Conservation (phyloP, 2,113 vertebrate species). For the Cebus imitator region DNA sequence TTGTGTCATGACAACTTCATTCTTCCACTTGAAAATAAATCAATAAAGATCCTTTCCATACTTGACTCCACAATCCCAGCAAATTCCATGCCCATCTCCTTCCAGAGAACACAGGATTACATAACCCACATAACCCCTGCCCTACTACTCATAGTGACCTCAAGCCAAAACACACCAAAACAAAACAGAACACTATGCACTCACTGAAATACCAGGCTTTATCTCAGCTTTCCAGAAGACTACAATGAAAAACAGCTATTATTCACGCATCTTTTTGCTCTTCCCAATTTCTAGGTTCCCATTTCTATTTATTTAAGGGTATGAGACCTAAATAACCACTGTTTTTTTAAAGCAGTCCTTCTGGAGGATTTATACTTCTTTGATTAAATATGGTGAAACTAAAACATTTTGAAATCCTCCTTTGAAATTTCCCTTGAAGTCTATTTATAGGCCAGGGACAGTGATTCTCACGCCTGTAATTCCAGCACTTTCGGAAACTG, state of each 20-base stretch:
- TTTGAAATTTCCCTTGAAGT: neutral
- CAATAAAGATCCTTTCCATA: neutral
- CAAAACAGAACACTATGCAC: neutral
- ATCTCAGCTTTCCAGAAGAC: neutral
- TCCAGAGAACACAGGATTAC: neutral
- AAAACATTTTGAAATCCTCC: neutral
- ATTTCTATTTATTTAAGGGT: neutral
- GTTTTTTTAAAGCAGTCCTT: neutral
- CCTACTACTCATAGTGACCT: neutral
- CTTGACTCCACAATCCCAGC: neutral
- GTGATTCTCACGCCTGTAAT: no score
- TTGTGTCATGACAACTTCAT: neutral
- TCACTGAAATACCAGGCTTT: neutral
- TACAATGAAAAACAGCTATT: neutral
- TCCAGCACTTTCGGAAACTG: no score
- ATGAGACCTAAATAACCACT: neutral
- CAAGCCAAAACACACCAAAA: neutral
- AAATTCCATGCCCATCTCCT: neutral
- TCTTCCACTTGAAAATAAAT: neutral
- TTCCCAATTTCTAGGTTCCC: neutral
- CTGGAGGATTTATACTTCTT: neutral
- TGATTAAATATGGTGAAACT: neutral
- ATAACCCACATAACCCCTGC: neutral
- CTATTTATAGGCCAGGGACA: neutral
- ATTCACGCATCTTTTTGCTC: neutral